Evolutionary conservation across 37 sponge, comb jelly and placozoan genomes (phyloP).

Genomic region (Spongilla lacustris): DNA sequence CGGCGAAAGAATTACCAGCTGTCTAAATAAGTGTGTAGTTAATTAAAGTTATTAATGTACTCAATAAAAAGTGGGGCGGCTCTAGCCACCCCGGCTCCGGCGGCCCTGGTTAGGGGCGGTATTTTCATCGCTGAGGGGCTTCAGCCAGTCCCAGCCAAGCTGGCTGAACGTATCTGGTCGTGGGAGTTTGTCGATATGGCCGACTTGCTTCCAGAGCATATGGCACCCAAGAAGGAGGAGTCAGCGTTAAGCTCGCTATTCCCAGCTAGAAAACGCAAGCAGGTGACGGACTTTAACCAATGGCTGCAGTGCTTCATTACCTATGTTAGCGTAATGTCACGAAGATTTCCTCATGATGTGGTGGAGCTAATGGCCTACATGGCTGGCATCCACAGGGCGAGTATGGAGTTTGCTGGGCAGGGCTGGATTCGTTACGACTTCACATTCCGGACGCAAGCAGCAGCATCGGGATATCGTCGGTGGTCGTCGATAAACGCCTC

Average conservation of each 20-base stretch:
- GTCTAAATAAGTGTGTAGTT: too few species aligned
- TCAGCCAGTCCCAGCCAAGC: too few species aligned
- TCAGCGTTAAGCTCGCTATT: not conserved
- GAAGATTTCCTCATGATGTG: not conserved
- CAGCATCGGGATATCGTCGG: not conserved
- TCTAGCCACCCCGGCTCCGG: too few species aligned
- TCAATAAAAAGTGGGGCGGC: too few species aligned
- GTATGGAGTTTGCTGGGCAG: constrained; percentile 16
- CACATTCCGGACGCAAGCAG: constrained; percentile 11
- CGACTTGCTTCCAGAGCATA: not conserved
- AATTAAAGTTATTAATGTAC: too few species aligned
- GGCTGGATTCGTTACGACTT: constrained; percentile 17
- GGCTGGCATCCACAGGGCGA: not conserved
- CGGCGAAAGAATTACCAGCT: too few species aligned
- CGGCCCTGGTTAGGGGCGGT: not conserved
- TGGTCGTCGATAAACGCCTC: constrained; percentile 8
- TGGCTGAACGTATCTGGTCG: not conserved
- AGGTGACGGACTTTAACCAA: too few species aligned
- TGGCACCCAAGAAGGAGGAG: not conserved
- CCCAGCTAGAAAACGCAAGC: not conserved
- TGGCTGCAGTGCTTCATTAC: too few species aligned
- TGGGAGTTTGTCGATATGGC: not conserved
- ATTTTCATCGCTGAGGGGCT: not conserved
- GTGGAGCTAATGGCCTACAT: constrained; percentile 4
- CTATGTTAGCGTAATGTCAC: too few species aligned